These are phyloP conservation scores for Knipowitschia caucasica DNA, from an alignment of 2,797 vertebrate species.

Conservation along the genomic window DNA sequence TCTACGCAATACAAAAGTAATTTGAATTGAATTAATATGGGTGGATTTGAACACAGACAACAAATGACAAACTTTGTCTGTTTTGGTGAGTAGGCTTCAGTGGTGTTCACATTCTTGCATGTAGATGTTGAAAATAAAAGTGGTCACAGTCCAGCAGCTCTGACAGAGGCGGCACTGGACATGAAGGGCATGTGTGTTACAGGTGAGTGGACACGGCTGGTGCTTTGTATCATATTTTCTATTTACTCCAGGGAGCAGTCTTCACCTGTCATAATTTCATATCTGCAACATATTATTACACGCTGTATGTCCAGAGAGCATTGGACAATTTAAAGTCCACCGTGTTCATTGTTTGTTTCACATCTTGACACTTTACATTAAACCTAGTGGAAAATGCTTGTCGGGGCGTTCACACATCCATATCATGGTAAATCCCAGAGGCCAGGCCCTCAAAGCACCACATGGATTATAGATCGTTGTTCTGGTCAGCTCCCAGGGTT, in stretches of 20 bases:
- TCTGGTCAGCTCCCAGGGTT: too few species aligned
- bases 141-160: too few species aligned
- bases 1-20: too few species aligned
- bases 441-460: background rate
- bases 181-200: background rate
- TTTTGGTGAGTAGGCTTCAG: too few species aligned
- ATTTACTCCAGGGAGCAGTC: background rate
- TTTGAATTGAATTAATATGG: too few species aligned
- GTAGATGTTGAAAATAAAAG: too few species aligned
- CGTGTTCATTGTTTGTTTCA: background rate
- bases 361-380: background rate
- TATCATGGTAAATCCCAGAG: background rate
- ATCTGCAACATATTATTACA: background rate
- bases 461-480: slow-evolving; percentile 5
- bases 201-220: background rate
- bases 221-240: slow-evolving; percentile 1
- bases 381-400: background rate
- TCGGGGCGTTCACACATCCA: background rate
- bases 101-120: too few species aligned
- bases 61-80: too few species aligned
- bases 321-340: background rate
- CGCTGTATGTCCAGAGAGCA: background rate
- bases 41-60: too few species aligned
- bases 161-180: too few species aligned
- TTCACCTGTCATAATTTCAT: background rate